These are phyloP conservation scores for Iselma pallidipennis DNA, from an alignment of 2,888 invertebrate genomes.

Conservation along the genomic window DNA sequence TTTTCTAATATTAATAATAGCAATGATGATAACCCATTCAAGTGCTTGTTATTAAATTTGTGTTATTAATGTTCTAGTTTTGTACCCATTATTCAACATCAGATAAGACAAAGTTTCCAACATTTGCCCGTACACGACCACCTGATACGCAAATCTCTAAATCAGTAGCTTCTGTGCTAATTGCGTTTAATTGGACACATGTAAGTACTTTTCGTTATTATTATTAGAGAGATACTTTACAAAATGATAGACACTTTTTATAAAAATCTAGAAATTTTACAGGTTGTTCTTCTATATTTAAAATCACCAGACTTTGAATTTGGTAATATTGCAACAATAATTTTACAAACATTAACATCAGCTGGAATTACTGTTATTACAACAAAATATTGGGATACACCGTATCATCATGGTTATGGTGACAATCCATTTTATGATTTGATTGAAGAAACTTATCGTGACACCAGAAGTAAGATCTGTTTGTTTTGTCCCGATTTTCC, in stretches of 20 bases:
- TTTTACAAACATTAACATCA: constrained; percentile 70
- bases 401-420: constrained; percentile 81
- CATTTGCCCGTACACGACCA: constrained; percentile 89
- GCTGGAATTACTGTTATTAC: constrained; percentile 74
- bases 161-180: constrained; percentile 83
- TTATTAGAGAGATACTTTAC: no score
- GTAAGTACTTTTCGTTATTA: no score
- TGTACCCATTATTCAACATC: constrained; percentile 90
- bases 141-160: constrained; percentile 94
- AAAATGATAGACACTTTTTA: not conserved
- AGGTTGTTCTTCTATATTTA: constrained; percentile 84
- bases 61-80: constrained; percentile 68
- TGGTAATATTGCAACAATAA: constrained; percentile 77
- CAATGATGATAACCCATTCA: no score
- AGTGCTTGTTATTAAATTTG: not conserved
- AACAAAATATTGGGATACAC: constrained; percentile 66
- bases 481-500: not conserved
- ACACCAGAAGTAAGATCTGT: constrained; percentile 79
- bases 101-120: constrained; percentile 84
- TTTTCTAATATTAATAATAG: not conserved
- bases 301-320: constrained; percentile 74
- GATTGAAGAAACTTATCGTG: constrained; percentile 78
- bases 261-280: constrained; percentile 18
- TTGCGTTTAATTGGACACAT: constrained; percentile 88
- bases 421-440: constrained; percentile 85